Evolutionary conservation across 2,888 invertebrate genomes (phyloP), one percentile per base, ranked within the genome.

Genomic region (Autographa gamma): DNA sequence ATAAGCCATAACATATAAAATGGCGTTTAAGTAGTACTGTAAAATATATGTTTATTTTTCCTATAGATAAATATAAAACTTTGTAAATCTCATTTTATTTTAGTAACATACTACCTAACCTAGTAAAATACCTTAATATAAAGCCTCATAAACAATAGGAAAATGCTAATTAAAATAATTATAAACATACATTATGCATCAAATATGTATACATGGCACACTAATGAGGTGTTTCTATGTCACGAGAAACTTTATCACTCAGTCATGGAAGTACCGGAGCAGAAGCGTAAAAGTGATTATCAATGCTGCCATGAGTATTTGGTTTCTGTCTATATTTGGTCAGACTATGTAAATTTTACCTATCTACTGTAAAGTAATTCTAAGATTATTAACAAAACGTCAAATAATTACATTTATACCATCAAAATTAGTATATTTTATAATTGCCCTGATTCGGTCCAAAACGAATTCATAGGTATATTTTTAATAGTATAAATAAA

Each of bases 291-390:
- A 48, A 7, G 16, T 0, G 3, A 41, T 14, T 3, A 41, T 41
- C 7, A 14, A 14, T 6, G 14, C 5, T n/a, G 6, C n/a, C 48
- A 48, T n/a, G 7, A 7, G 14, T 48, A 48, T 48, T 48, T 48
- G 48, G 48, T n/a, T 48, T 48, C 48, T 48, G n/a, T 48, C 8
- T n/a, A n/a, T 48, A 48, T 48, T 48, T 48, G 48, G 48, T 48
- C 14, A 16, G 14, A 14, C n/a, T 48, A 48, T 48, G 48, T n/a
- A n/a, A 14, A 48, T n/a, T 48, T 48, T 1, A 48, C 48, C 48
- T 7, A 48, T n/a, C 48, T 48, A n/a, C n/a, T 48, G 48, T n/a
- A 48, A 48, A 48, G 1, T 48, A n/a, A 25, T 25, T 25, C 25
- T 25, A 25, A 25, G 25, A 25, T 25, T 25, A 2, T 25, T 25